phyloP scores from a whole-genome alignment of 2,113 vertebrate genomes.

The Notarius quadriscutis region DNA sequence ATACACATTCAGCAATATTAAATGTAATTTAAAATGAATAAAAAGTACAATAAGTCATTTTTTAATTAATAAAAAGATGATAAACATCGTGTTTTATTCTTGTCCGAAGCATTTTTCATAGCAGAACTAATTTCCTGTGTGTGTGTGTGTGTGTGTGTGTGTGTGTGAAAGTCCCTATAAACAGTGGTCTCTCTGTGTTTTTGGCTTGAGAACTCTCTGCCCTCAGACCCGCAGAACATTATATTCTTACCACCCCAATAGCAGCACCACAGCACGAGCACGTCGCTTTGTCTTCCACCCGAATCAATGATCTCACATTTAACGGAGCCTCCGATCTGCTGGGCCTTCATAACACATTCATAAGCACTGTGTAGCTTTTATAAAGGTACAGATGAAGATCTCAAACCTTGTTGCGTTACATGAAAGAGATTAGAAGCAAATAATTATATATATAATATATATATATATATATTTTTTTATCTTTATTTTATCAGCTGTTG shows the following conservation, averaged over 20 bases:
- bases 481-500: not conserved
- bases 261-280: conserved; percentile 10
- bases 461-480: no score
- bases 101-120: not conserved
- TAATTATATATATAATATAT: no score
- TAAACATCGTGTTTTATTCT: not conserved
- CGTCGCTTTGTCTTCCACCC: not conserved
- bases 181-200: conserved; percentile 55
- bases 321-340: not conserved
- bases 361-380: not conserved
- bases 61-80: not conserved
- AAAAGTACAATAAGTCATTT: not conserved
- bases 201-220: conserved; percentile 37
- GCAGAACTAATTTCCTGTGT: not conserved
- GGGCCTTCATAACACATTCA: not conserved
- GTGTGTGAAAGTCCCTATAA: conserved; percentile 26
- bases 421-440: no score
- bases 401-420: not conserved
- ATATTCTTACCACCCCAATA: conserved; percentile 1
- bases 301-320: not conserved
- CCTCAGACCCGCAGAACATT: conserved; percentile 28
- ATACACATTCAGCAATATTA: not conserved
- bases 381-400: no score
- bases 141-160: conserved; percentile 9
- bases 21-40: not conserved